phyloP scores from a whole-genome alignment of 2,888 invertebrate genomes.

The Lasioglossum vierecki region DNA sequence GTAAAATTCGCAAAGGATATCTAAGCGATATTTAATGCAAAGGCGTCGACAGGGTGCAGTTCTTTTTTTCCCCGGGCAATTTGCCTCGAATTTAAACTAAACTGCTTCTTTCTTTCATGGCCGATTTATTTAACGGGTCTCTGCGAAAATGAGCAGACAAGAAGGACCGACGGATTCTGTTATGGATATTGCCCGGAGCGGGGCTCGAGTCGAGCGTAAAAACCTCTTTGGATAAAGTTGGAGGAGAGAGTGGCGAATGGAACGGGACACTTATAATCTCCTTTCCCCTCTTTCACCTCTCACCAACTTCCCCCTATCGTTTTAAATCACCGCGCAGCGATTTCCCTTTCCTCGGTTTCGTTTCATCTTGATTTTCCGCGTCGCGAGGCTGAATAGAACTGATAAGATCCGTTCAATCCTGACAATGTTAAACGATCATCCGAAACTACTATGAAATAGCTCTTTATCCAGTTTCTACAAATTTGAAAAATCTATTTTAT shows the following conservation, averaged over 20 bases:
- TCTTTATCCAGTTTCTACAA: too few species aligned
- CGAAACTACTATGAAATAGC: too few species aligned
- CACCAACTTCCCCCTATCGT: conserved; percentile 36
- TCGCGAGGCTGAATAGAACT: neutral
- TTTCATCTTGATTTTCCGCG: conserved; percentile 51
- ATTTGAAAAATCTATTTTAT: too few species aligned
- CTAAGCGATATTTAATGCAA: neutral
- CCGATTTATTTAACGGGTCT: conserved; percentile 72
- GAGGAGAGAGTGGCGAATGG: conserved; percentile 71
- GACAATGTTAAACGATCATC: too few species aligned
- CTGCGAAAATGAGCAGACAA: conserved; percentile 54
- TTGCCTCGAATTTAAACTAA: conserved; percentile 56
- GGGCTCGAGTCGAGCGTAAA: conserved; percentile 62
- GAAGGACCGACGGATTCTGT: conserved; percentile 66
- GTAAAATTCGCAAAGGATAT: too few species aligned
- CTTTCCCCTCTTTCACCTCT: conserved; percentile 38
- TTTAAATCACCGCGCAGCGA: conserved; percentile 52
- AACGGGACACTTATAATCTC: conserved; percentile 77
- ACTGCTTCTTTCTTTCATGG: conserved; percentile 58
- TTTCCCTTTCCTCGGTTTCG: conserved; percentile 33
- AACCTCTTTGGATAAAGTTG: conserved; percentile 61
- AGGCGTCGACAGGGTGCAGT: conserved; percentile 13
- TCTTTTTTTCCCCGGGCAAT: conserved; percentile 38
- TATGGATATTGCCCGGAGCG: conserved; percentile 69
- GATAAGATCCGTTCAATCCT: too few species aligned